Base-by-base conservation (phyloP, 2,797 vertebrate species). In the Lycodopsis pacificus region DNA sequence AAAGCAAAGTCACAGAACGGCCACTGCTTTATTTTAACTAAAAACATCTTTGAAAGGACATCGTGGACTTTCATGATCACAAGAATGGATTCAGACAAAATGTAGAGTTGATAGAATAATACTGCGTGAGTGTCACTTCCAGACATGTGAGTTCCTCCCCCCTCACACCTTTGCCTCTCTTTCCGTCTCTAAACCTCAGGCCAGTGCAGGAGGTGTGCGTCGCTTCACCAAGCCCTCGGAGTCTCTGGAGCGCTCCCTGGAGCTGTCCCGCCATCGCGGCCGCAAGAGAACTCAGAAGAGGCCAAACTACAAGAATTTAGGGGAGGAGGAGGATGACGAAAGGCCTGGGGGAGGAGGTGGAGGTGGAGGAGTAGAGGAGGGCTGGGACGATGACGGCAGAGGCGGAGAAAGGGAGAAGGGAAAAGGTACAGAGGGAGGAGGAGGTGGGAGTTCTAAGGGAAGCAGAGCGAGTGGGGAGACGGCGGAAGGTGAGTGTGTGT, bases 301-400 rank as follows among this genome's bases (percentile, higher is more conserved):
- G 75, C 98, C 98, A 51, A 99, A 99, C 92, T 99, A 99, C 90
- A 99, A 99, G 94, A 99, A 99, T 30, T 94, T 99, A 72, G 98
- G 98, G 22, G 98, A 99, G 79, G 96, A 96, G 22, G 98, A 98
- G 2, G 98, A 99, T 56, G 98, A 99, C 1, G 97, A 98, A 57
- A 95, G 95, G 83, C 5, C 95, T 0, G 79, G 95, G 0, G 96
- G 95, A 64, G 96, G 96, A 7, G 92, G 92, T 4, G 74, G 94
- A 0, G 73, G 94, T 96, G 89, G 96, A 97, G 46, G 96, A 96
- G 72, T 93, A 92, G 90, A 96, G 51, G 92, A 94, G 42, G 94
- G 93, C 94, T 86, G 87, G 97, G 98, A 97, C 93, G 98, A 97
- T 92, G 63, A 74, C 27, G 0, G 95, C 11, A 76, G 95, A 10